Base-by-base conservation (phyloP, 2,888 invertebrate species). In the Athrips mouffetella region DNA sequence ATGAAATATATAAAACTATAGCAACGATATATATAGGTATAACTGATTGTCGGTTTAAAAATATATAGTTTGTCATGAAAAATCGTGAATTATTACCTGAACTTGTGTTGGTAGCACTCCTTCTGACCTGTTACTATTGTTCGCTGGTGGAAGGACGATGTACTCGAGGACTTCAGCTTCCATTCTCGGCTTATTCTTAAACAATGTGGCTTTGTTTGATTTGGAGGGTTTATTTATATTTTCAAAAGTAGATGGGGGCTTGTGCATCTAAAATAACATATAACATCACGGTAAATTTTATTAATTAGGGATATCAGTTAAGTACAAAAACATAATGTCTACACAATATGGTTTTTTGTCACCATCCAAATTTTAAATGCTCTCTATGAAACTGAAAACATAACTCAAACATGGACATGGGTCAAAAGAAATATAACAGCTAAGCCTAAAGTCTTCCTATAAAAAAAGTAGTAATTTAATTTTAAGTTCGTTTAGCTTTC, bases 81-180 rank as follows among this genome's bases (percentile, higher is more conserved):
- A 16, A 10, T 18, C 10, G 18, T n/a, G 18, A 18, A 37, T 37
- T 20, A 39, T 39, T 39, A 39, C 39, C 39, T 39, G 39, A 39
- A 39, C 39, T 39, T 39, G 39, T 39, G 20, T 20, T 39, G 44
- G 20, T 44, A n/a, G 44, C 44, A 44, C 29, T 44, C 29, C 44
- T 44, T 44, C 44, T 44, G 44, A 29, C 16, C 16, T 37, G 29
- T 18, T 44, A 44, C 29, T 27, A 44, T 29, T 44, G 15, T 44
- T 44, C 13, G 27, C n/a, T 44, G 44, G 44, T 29, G 11, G 18
- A 13, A 42, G 16, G 29, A 44, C 44, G 27, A 44, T 27, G 30
- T 15, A 44, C 44, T 44, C 44, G n/a, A 27, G 44, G 44, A 44
- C 29, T 29, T 16, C 44, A 44, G 44, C n/a, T 44, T 44, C 44